These are phyloP conservation scores for Phanerotoma sp. DNA, from an alignment of 2,888 invertebrate genomes.

Conservation along the genomic window DNA sequence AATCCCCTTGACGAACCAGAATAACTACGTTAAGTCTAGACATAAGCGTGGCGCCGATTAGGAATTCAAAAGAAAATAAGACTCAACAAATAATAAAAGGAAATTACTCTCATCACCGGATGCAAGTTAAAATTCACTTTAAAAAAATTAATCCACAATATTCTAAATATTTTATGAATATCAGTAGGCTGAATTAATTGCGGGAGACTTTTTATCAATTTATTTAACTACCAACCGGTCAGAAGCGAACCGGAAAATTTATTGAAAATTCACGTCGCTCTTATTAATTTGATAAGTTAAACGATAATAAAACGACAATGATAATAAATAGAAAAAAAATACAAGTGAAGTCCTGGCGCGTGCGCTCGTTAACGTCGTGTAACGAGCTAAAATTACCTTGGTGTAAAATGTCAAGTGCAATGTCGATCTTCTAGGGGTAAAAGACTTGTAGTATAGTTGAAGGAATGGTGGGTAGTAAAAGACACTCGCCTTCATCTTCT, in stretches of 20 bases:
- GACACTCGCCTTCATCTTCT: background rate
- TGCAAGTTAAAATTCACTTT: background rate
- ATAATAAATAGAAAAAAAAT: constrained; percentile 11
- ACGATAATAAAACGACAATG: constrained; percentile 4
- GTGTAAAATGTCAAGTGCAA: constrained; percentile 48
- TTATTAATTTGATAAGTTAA: background rate
- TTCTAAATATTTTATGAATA: too few relatives aligned
- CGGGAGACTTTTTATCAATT: too few relatives aligned
- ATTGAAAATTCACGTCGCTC: too few relatives aligned
- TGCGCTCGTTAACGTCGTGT: constrained; percentile 44
- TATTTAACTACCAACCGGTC: too few relatives aligned
- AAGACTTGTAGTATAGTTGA: constrained; percentile 1
- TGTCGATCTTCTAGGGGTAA: constrained; percentile 33
- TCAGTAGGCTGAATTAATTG: background rate
- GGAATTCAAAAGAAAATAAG: constrained; percentile 41
- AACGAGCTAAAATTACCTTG: constrained; percentile 49
- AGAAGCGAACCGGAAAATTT: too few relatives aligned
- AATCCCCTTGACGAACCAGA: constrained; percentile 38
- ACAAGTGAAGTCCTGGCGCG: constrained; percentile 30
- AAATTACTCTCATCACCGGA: constrained; percentile 29
- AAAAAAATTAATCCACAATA: too few relatives aligned
- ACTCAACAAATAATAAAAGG: constrained; percentile 15
- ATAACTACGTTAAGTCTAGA: constrained; percentile 48
- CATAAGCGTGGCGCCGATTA: constrained; percentile 41
- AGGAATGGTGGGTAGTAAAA: constrained; percentile 6